Evolutionary conservation across 1,140 invertebrate species (phyloP), one percentile per base, ranked within the genome.

Genomic region (Nephila pilipes): DNA sequence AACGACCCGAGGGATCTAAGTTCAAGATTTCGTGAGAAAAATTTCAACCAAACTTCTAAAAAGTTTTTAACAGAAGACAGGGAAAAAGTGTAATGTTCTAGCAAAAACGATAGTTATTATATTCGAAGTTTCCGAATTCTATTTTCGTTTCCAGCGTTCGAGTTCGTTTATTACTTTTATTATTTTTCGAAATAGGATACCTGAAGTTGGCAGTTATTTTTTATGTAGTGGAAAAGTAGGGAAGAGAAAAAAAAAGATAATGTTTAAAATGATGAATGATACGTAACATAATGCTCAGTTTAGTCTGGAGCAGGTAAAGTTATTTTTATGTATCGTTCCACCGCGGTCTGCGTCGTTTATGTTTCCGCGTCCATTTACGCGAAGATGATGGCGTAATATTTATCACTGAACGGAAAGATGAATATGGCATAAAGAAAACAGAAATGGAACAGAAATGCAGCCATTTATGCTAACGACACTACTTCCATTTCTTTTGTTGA

Each of bases 241-340:
- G n/a, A 81, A 22, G 4, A n/a, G 36, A 55, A 25, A n/a, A n/a
- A 57, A 83, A 55, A 83, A 25, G 46, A 83, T 25, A 55, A 16
- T 54, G 54, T 83, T 55, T n/a, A 14, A 1, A 46, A 83, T 83
- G 81, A 83, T 83, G 81, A 83, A 83, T 83, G 81, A n/a, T 54
- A 57, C n/a, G 81, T 83, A 83, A 83, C 81, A 83, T 83, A 57
- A 83, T 55, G 54, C 81, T 83, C 38, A 83, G 81, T 83, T 83
- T 83, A 83, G 81, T 57, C 14, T 55, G 16, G 46, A 25, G n/a
- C 81, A 83, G 81, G 38, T 83, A 55, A 46, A 57, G 38, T 83
- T 83, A 83, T 83, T 38, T 83, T 83, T 83, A 55, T 57, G 54
- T 55, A 83, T 46, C 81, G 18, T 75, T 75, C 32, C 65, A 1